Evolutionary conservation across 2,888 invertebrate genomes (phyloP).

Genomic region (Platycheirus rosarum): DNA sequence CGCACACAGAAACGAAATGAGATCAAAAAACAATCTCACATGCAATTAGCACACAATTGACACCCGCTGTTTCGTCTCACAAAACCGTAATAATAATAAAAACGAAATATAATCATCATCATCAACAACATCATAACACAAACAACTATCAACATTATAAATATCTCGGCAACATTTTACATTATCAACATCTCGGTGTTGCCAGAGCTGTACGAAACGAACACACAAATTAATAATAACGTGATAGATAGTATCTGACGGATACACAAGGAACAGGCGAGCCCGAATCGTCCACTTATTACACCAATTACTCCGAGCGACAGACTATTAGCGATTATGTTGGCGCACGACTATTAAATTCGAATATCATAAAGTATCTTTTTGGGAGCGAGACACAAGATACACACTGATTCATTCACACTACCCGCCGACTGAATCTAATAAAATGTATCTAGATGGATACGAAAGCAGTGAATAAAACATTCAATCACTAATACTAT

Average conservation of each 20-base stretch:
- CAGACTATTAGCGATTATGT: constrained; percentile 74
- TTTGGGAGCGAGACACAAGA: constrained; percentile 55
- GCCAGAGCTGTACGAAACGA: constrained; percentile 23
- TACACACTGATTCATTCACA: constrained; percentile 36
- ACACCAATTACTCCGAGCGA: constrained; percentile 73
- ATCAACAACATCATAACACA: constrained; percentile 9
- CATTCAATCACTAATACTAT: constrained; percentile 64
- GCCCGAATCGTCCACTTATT: constrained; percentile 61
- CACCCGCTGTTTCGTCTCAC: constrained; percentile 75
- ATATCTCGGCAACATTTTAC: constrained; percentile 65
- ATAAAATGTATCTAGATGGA: constrained; percentile 71
- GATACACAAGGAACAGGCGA: constrained; percentile 29
- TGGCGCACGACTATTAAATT: constrained; percentile 75
- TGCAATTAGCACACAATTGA: constrained; percentile 76
- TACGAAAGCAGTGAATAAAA: constrained; percentile 56
- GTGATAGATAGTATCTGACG: constrained; percentile 22
- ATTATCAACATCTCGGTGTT: constrained; percentile 39
- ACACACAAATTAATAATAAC: constrained; percentile 8
- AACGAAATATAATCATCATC: constrained; percentile 66
- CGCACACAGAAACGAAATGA: constrained; percentile 43
- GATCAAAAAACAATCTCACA: constrained; percentile 75
- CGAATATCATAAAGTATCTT: constrained; percentile 73
- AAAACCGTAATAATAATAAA: constrained; percentile 73
- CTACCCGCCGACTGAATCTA: constrained; percentile 62
- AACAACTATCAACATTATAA: constrained; percentile 63